A percentile compares a stretch with the other conserved stretches of the same genome.
Conservation (phyloP, 1,140 invertebrate species). For the Brachionus koreanus region DNA sequence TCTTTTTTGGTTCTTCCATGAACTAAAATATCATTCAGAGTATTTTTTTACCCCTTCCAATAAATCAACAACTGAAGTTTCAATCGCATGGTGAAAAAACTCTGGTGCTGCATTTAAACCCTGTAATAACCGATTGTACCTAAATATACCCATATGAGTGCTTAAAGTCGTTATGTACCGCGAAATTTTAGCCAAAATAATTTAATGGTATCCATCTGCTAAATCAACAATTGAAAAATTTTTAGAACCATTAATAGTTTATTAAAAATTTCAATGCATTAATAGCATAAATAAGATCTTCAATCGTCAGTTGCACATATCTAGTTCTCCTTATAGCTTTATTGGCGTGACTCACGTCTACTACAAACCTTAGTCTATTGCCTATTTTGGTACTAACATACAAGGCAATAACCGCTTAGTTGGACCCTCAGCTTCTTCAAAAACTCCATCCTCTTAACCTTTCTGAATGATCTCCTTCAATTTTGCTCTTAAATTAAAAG, state of each 20-base stretch:
- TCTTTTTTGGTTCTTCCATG: too few relatives aligned
- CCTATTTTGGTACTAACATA: not conserved
- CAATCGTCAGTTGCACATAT: slow-evolving; percentile 17
- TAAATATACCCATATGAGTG: slow-evolving; percentile 23
- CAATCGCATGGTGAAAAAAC: slow-evolving; percentile 12
- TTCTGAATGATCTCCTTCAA: not conserved
- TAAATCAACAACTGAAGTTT: not conserved
- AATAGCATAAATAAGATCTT: slow-evolving; percentile 25
- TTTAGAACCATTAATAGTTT: too few relatives aligned
- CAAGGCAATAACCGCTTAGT: too few relatives aligned
- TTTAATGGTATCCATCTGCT: slow-evolving; percentile 28
- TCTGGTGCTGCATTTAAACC: slow-evolving; percentile 37
- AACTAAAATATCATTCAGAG: too few relatives aligned
- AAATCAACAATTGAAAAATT: slow-evolving; percentile 39
- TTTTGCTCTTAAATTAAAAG: not conserved
- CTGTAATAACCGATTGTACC: slow-evolving; percentile 25
- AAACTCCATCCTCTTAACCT: not conserved
- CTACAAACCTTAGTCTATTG: not conserved
- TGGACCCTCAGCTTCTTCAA: too few relatives aligned
- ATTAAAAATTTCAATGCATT: too few relatives aligned
- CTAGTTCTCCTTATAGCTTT: too few relatives aligned
- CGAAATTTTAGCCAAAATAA: not conserved
- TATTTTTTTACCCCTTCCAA: too few relatives aligned
- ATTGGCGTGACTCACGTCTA: slow-evolving; percentile 18
- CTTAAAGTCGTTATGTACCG: slow-evolving; percentile 35